phyloP scores from a whole-genome alignment of 2,797 vertebrate genomes.

The Poeciliopsis presidionis region DNA sequence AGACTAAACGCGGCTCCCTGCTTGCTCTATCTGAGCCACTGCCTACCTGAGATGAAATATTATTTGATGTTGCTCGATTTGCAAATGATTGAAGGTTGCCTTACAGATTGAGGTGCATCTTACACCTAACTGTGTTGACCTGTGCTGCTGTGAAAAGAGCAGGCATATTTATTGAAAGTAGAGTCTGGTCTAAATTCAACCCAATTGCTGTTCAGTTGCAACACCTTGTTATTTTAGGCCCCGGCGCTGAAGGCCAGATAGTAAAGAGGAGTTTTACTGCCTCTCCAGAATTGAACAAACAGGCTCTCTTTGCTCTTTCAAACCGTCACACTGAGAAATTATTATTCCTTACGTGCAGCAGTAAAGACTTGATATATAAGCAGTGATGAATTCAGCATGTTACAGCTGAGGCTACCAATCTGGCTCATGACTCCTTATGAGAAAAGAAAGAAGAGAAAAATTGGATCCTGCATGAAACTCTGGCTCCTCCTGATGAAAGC shows the following conservation, averaged over 20 bases:
- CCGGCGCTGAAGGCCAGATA: slow-evolving; percentile 32
- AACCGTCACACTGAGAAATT: slow-evolving; percentile 71
- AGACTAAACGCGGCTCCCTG: slow-evolving; percentile 51
- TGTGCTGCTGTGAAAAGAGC: slow-evolving; percentile 26
- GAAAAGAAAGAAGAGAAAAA: slow-evolving; percentile 61
- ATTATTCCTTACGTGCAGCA: slow-evolving; percentile 75
- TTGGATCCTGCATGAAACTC: slow-evolving; percentile 66
- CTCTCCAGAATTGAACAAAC: slow-evolving; percentile 67
- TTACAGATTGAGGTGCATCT: slow-evolving; percentile 54
- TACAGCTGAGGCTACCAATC: slow-evolving; percentile 72
- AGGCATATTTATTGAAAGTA: slow-evolving; percentile 32
- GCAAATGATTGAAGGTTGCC: slow-evolving; percentile 68
- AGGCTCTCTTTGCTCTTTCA: slow-evolving; percentile 75
- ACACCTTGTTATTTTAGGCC: slow-evolving; percentile 41
- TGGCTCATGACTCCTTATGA: slow-evolving; percentile 57
- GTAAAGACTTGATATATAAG: slow-evolving; percentile 76
- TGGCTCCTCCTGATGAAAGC: slow-evolving; percentile 66
- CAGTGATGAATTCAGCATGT: slow-evolving; percentile 76
- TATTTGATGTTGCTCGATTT: slow-evolving; percentile 65
- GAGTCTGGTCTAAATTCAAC: slow-evolving; percentile 32
- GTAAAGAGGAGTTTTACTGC: slow-evolving; percentile 67
- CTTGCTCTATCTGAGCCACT: slow-evolving; percentile 50
- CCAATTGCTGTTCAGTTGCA: slow-evolving; percentile 40
- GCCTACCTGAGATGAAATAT: slow-evolving; percentile 67
- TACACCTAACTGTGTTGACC: slow-evolving; percentile 49